Percentiles rank a stretch among this genome's conserved stretches.
phyloP scores from a whole-genome alignment of 2,113 vertebrate species.

The Salvelinus sp. region DNA sequence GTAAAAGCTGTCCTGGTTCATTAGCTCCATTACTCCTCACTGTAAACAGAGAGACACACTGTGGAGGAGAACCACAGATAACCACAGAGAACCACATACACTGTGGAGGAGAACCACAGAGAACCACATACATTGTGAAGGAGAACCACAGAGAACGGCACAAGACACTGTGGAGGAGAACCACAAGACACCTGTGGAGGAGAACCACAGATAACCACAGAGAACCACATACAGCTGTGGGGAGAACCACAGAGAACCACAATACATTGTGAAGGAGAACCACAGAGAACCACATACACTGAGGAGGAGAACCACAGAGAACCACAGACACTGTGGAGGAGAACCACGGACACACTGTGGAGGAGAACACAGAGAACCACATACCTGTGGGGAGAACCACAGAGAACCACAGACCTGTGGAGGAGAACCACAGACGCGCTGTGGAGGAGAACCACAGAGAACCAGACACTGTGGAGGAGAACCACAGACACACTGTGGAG shows the following conservation, averaged over 20 bases:
- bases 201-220: not conserved
- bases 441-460: too few relatives aligned
- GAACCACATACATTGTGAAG: not conserved
- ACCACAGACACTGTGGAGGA: too few relatives aligned
- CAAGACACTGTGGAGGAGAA: conserved; percentile 2
- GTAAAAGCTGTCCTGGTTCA: conserved; percentile 10
- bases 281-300: too few relatives aligned
- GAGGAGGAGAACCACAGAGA: too few relatives aligned
- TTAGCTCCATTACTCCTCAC: conserved; percentile 4
- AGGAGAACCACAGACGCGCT: not conserved
- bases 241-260: too few relatives aligned
- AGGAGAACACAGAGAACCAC: too few relatives aligned
- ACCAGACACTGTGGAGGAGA: too few relatives aligned
- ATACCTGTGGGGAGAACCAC: too few relatives aligned
- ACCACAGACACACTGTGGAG: too few relatives aligned
- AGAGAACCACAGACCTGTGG: not conserved
- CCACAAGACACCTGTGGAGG: not conserved
- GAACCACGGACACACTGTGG: too few relatives aligned
- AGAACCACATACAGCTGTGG: not conserved
- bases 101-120: not conserved
- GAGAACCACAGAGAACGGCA: not conserved
- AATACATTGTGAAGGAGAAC: too few relatives aligned
- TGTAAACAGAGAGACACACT: not conserved
- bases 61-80: not conserved
- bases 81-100: not conserved